These are phyloP conservation scores for Eupithecia insigniata DNA, from an alignment of 2,888 invertebrate genomes.

Conservation along the genomic window DNA sequence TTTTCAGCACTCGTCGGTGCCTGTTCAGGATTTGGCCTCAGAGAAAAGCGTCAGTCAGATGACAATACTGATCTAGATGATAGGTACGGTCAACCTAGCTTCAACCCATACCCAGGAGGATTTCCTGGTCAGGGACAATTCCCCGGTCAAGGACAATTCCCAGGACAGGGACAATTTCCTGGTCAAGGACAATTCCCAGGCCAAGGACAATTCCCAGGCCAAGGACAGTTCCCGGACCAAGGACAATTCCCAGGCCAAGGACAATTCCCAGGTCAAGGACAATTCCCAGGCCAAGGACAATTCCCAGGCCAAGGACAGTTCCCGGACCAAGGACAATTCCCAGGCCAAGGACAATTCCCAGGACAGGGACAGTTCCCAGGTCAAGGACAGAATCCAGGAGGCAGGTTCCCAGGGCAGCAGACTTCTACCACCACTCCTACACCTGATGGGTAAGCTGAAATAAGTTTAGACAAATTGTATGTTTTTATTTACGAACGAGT, in stretches of 20 bases:
- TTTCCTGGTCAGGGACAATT: conserved; percentile 37
- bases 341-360: conserved; percentile 33
- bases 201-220: conserved; percentile 17
- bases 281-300: conserved; percentile 38
- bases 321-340: conserved; percentile 35
- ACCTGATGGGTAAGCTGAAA: conserved; percentile 39
- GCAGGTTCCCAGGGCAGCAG: conserved; percentile 7
- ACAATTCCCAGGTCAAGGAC: conserved; percentile 12
- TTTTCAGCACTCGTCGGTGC: conserved; percentile 53
- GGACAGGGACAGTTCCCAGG: conserved; percentile 28
- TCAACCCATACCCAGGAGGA: conserved; percentile 34
- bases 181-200: conserved; percentile 24
- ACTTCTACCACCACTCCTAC: conserved; percentile 23
- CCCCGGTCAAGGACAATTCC: conserved; percentile 38
- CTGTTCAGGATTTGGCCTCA: conserved; percentile 52
- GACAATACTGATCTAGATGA: conserved; percentile 59
- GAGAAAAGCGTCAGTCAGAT: conserved; percentile 55
- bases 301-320: conserved; percentile 39
- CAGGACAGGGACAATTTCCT: conserved; percentile 35
- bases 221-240: conserved; percentile 26
- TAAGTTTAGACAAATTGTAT: not conserved
- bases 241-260: conserved; percentile 2
- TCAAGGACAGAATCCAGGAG: conserved; percentile 1
- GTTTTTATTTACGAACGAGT: not conserved
- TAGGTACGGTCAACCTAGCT: conserved; percentile 54